Percentiles rank a stretch among this genome's conserved stretches.
Evolutionary conservation across 2,113 vertebrate genomes (phyloP).

Genomic region (Amphilophus citrinellus): DNA sequence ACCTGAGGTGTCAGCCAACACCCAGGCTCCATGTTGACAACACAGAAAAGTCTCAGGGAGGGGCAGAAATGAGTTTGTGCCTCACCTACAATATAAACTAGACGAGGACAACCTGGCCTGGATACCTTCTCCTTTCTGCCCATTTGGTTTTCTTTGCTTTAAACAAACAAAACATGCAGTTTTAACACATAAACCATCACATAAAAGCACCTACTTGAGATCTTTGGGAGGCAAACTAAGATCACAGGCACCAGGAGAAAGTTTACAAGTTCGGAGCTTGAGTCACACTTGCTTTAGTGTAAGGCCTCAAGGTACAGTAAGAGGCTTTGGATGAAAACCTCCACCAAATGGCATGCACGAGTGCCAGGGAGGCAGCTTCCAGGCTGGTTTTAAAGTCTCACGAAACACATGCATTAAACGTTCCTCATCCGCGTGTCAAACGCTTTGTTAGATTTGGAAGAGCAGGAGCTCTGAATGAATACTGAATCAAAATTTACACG

Average conservation of each 20-base stretch:
- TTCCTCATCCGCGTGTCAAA: background rate
- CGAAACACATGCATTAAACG: slow-evolving; percentile 9
- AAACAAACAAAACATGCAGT: fast-evolving
- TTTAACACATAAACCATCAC: too few species aligned
- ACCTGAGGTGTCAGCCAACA: slow-evolving; percentile 51
- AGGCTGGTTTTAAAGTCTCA: background rate
- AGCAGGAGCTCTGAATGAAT: background rate
- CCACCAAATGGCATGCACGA: slow-evolving; percentile 24
- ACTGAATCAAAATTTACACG: background rate
- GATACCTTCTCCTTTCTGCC: background rate
- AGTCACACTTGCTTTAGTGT: background rate
- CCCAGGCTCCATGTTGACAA: slow-evolving; percentile 32
- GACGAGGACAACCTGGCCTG: slow-evolving; percentile 15
- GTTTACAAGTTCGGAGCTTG: background rate
- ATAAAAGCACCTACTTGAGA: background rate
- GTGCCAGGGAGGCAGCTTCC: slow-evolving; percentile 30
- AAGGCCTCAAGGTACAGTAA: slow-evolving; percentile 25
- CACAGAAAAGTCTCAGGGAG: slow-evolving; percentile 30
- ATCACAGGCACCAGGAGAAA: background rate
- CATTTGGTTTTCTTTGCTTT: background rate
- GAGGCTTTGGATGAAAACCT: slow-evolving; percentile 46
- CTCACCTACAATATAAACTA: slow-evolving; percentile 14
- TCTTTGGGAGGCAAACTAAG: background rate
- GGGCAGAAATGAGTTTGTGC: background rate
- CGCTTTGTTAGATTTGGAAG: background rate